A percentile compares a stretch with the other conserved stretches of the same genome.
Conservation (phyloP, 1,140 invertebrate genomes). For the Medauroidea extradentata region DNA sequence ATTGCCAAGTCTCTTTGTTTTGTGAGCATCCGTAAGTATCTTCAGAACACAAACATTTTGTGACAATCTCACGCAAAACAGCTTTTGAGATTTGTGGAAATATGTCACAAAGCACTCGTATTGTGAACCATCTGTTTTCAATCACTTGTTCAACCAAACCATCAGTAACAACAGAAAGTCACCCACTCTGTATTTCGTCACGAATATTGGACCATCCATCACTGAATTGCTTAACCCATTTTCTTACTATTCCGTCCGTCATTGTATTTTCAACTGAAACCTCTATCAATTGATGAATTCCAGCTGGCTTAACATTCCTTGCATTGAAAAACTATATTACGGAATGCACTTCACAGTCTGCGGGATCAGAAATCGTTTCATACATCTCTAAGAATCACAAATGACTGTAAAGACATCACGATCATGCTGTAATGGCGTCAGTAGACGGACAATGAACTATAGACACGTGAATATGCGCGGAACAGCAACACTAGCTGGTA, state of each 20-base stretch:
- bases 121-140: constrained; percentile 14
- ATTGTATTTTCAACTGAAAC: constrained; percentile 21
- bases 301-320: constrained; percentile 13
- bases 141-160: constrained; percentile 18
- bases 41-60: not conserved
- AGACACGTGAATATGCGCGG: not conserved
- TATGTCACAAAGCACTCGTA: constrained; percentile 10
- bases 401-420: constrained; percentile 10
- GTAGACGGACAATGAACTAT: constrained; percentile 9
- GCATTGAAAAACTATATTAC: constrained; percentile 17
- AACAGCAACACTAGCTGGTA: too few relatives aligned
- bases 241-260: constrained; percentile 17
- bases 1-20: too few relatives aligned
- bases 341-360: constrained; percentile 2
- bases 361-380: constrained; percentile 11
- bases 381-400: constrained; percentile 1
- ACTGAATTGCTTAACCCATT: constrained; percentile 20
- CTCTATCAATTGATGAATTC: constrained; percentile 14
- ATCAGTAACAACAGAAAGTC: constrained; percentile 18
- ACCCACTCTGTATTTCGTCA: constrained; percentile 20
- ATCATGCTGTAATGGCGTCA: constrained; percentile 15
- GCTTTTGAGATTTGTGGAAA: too few relatives aligned
- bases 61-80: too few relatives aligned
- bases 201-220: constrained; percentile 20
- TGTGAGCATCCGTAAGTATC: not conserved